Conservation (phyloP, 1,140 invertebrate species). For the Eriosoma lanigerum region DNA sequence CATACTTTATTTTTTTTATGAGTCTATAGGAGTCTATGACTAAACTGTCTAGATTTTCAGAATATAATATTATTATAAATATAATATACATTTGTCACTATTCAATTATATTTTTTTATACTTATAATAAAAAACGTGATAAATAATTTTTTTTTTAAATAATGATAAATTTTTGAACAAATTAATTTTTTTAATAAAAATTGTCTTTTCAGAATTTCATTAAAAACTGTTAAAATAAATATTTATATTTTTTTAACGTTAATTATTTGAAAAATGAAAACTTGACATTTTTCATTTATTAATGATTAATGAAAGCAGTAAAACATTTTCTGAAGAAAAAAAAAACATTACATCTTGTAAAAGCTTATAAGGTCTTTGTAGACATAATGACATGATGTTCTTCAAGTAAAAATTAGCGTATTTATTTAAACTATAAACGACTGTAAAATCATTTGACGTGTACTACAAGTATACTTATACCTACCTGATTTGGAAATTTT, state of each 20-base stretch:
- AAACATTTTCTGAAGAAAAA: background rate
- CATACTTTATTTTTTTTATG: no score
- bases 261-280: background rate
- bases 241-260: background rate
- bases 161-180: no score
- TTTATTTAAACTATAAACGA: background rate
- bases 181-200: no score
- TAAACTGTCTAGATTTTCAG: no score
- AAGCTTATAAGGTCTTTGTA: background rate
- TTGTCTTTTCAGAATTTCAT: background rate
- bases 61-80: no score
- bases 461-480: no score
- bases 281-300: background rate
- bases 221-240: background rate
- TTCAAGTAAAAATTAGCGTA: background rate
- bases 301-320: background rate
- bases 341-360: background rate
- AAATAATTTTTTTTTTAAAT: no score
- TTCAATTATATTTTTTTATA: no score
- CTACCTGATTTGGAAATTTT: background rate
- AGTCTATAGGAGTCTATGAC: no score
- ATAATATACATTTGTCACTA: no score
- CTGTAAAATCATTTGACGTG: background rate
- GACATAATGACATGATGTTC: background rate
- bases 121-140: no score